Evolutionary conservation across 1,140 invertebrate species (phyloP).

Genomic region (Amyelois transitella): DNA sequence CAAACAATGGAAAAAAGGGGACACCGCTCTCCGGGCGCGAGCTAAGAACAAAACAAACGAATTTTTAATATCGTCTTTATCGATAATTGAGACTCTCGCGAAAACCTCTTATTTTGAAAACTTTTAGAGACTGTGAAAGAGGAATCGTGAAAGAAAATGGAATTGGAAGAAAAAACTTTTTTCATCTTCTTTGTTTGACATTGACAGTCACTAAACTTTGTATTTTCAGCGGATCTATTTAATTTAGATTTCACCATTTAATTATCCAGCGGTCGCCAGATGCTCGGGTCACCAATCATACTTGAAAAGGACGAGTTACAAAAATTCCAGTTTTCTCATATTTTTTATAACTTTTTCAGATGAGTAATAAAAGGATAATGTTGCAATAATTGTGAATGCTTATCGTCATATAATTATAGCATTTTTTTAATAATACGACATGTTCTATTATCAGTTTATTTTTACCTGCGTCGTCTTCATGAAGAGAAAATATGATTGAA

Average conservation of each 20-base stretch:
- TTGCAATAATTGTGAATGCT: no score
- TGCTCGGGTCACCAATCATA: conserved; percentile 21
- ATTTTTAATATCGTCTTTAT: conserved; percentile 75
- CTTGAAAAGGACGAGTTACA: background rate
- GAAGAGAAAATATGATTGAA: no score
- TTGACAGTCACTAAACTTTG: conserved; percentile 70
- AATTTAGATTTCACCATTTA: conserved; percentile 67
- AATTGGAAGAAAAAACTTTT: conserved; percentile 72
- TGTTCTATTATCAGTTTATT: no score
- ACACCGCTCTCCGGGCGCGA: conserved; percentile 57
- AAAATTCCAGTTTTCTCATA: background rate
- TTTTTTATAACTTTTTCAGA: no score
- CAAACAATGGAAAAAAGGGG: conserved; percentile 72
- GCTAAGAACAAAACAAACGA: conserved; percentile 73
- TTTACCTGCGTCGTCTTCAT: no score
- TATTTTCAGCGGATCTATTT: conserved; percentile 70
- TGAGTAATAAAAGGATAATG: no score
- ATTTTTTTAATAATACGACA: no score
- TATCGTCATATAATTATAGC: no score
- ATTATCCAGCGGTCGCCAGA: conserved; percentile 54
- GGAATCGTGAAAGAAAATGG: conserved; percentile 70
- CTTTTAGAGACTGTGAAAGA: conserved; percentile 71
- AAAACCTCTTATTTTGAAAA: conserved; percentile 74
- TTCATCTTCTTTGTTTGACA: conserved; percentile 75
- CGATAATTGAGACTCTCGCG: conserved; percentile 73